Base-by-base conservation (phyloP, 2,113 vertebrate genomes). In the Aegithalos caudatus region DNA sequence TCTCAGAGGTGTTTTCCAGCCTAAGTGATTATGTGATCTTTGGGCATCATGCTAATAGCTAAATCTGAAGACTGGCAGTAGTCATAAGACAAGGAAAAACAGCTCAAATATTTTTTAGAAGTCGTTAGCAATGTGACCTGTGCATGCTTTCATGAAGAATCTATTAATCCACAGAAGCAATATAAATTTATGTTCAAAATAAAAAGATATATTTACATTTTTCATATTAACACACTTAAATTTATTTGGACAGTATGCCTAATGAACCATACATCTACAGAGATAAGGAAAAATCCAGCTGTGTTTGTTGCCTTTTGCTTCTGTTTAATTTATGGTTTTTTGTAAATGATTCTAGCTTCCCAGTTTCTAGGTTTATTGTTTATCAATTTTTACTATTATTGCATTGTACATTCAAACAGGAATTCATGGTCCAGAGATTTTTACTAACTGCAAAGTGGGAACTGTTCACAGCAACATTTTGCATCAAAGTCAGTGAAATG, bases 111-210 rank as follows among this genome's bases (percentile, higher is more conserved):
- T 42, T 64, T 42, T 92, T 93, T 20, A 61, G 22, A 37, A 57
- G 3, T 37, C 15, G 62, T 73, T 37, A 53, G 5, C 0, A 0
- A 33, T 48, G 10, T 53, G 37, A 60, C 10, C 22, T 25, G 17
- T 35, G 11, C 12, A 40, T 84, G 58, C 33, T 88, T 61, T 44
- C 10, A 62, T 17, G 13, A 69, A 22, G n/a, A 69, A 70, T 44
- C 9, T 66, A 78, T 6, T 62, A 48, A 78, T 57, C 7, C n/a
- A 84, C 28, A 57, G 69, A 54, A 73, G n/a, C 3, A 80, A 56
- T 50, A 29, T 9, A 50, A 1, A 6, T 67, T 71, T 76, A 76
- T 19, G 42, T 9, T 22, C 23, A 58, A 71, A 88, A 29, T 60
- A 67, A 82, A 76, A 54, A 64, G 0, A 62, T 58, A 45, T 14